Base-by-base conservation (phyloP, 2,888 invertebrate genomes). In the Ophioninae sp. region DNA sequence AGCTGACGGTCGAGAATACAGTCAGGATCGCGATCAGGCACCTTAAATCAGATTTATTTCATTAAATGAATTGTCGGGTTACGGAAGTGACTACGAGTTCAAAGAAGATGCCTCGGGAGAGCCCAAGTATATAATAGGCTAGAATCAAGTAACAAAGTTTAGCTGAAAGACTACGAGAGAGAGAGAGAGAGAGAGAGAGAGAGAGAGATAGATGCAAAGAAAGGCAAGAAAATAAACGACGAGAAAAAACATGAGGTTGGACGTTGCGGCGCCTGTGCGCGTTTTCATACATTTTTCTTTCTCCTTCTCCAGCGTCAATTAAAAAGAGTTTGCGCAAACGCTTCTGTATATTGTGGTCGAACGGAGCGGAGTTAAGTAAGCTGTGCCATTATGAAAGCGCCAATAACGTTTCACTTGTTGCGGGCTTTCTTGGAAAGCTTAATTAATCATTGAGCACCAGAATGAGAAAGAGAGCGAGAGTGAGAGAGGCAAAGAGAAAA, bases 391-490 rank as follows among this genome's bases (percentile, higher is more conserved):
- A 87, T 79, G 74, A 73, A 79, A 88, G 87, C 88, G 78, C 89
- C 89, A 91, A 91, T 91, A 91, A 90, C 87, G 90, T 89, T 89
- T 89, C 87, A 89, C 90, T 90, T 89, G 90, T 91, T 90, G 88
- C 88, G 88, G 59, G 73, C 79, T 88, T 91, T 91, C 91, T 89
- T 83, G 88, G 91, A 91, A 91, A 88, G 87, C 90, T 90, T 91
- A 90, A 91, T 91, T 91, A 91, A 91, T 91, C 89, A 90, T 89
- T 89, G 82, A 85, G 80, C 80, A 72, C 72, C 73, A 79, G 74
- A 75, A 65, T 50, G 73, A 69, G 64, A 59, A 50, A 67, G 62
- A 69, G 69, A 74, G 70, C 69, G 65, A 72, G 79, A 65, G 76
- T 62, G 69, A 61, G 72, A 64, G 50, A 65, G 74, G 67, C 39